phyloP scores from a whole-genome alignment of 2,797 vertebrate genomes.

The Sebastes iracundus region DNA sequence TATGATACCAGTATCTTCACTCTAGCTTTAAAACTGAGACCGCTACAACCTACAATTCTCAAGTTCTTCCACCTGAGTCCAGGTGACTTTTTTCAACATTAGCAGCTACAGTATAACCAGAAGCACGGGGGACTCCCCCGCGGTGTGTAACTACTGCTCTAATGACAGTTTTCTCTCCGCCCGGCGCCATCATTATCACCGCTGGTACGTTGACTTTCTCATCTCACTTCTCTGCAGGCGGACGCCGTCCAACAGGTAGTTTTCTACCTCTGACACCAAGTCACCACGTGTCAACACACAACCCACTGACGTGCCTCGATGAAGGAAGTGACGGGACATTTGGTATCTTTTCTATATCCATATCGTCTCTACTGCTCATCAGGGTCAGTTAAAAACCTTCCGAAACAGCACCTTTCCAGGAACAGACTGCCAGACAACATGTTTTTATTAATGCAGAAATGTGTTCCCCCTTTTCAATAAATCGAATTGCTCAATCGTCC shows the following conservation, averaged over 20 bases:
- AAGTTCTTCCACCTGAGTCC: neutral
- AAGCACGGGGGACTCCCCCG: neutral
- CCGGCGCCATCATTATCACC: neutral
- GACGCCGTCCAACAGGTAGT: neutral
- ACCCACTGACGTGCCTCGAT: neutral
- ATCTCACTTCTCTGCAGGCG: neutral
- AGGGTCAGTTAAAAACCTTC: neutral
- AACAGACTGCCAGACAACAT: neutral
- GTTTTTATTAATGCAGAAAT: neutral
- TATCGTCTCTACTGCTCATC: fast-evolving
- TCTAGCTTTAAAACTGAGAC: fast-evolving
- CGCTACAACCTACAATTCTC: no score
- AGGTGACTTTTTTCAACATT: no score
- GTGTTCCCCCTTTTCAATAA: neutral
- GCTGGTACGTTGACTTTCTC: conserved; percentile 16
- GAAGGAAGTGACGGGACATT: no score
- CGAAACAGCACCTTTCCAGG: neutral
- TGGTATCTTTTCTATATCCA: no score
- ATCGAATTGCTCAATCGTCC: neutral
- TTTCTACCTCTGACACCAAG: neutral
- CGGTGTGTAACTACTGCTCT: neutral
- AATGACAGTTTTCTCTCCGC: neutral
- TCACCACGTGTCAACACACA: neutral
- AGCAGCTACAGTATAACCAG: neutral
- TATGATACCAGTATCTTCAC: no score